Conservation (phyloP, 2,888 invertebrate species). For the Muscina levida region DNA sequence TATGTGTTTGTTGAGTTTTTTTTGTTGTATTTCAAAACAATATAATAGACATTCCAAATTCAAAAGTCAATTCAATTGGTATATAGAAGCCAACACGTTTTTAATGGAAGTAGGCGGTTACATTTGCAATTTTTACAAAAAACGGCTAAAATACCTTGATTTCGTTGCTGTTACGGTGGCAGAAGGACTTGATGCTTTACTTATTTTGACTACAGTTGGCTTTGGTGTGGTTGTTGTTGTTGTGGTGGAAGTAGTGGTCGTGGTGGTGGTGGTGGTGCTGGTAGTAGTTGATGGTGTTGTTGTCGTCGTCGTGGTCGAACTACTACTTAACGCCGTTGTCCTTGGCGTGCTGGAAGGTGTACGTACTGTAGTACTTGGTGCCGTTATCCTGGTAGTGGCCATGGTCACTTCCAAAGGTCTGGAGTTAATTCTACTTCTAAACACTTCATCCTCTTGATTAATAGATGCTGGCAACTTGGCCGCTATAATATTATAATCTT, state of each 20-base stretch:
- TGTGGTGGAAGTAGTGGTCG: slow-evolving; percentile 79
- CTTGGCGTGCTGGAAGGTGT: slow-evolving; percentile 81
- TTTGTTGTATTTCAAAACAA: background rate
- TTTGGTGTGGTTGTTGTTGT: slow-evolving; percentile 78
- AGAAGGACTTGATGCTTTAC: slow-evolving; percentile 59
- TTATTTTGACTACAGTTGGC: too few relatives aligned
- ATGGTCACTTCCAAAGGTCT: slow-evolving; percentile 72
- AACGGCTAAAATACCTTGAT: slow-evolving; percentile 67
- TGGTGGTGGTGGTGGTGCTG: slow-evolving; percentile 76
- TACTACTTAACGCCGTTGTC: slow-evolving; percentile 75
- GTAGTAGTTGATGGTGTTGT: slow-evolving; percentile 73
- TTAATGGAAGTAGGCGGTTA: slow-evolving; percentile 5
- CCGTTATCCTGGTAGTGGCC: slow-evolving; percentile 81
- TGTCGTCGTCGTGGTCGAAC: slow-evolving; percentile 81
- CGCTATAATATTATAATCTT: slow-evolving; percentile 72
- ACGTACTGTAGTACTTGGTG: slow-evolving; percentile 75
- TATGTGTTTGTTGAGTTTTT: slow-evolving; percentile 19
- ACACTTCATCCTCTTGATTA: background rate
- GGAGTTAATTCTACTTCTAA: slow-evolving; percentile 58
- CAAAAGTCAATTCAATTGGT: slow-evolving; percentile 54
- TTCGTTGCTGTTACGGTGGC: slow-evolving; percentile 64
- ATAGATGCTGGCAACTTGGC: slow-evolving; percentile 53
- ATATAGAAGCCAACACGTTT: slow-evolving; percentile 43
- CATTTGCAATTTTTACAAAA: slow-evolving; percentile 25
- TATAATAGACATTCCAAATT: slow-evolving; percentile 40